Evolutionary conservation across 2,888 invertebrate species (phyloP).

Genomic region (Anoplius nigerrimus): DNA sequence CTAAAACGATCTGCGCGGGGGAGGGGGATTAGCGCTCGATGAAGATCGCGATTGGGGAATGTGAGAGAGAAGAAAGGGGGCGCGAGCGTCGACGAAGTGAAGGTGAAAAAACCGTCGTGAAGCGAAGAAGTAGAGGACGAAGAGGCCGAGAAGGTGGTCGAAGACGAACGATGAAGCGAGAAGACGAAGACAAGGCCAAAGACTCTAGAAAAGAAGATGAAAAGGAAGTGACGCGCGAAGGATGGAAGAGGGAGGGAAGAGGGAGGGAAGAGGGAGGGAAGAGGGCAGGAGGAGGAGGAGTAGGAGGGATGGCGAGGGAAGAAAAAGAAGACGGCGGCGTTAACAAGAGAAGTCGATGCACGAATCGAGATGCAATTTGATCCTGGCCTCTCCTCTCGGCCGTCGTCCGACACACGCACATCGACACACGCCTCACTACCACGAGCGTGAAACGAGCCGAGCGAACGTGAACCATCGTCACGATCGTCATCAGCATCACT

Average conservation of each 20-base stretch:
- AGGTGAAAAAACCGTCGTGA: too few relatives aligned
- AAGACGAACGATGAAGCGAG: conserved; percentile 3
- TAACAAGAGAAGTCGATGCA: conserved; percentile 69
- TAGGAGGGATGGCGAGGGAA: conserved; percentile 33
- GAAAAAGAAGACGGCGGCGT: conserved; percentile 42
- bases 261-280: conserved; percentile 11
- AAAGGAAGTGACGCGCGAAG: conserved; percentile 4
- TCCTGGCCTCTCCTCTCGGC: conserved; percentile 50
- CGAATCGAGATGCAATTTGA: conserved; percentile 69
- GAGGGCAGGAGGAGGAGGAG: conserved; percentile 32
- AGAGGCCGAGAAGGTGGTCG: too few relatives aligned
- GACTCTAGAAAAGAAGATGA: conserved; percentile 25
- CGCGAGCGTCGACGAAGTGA: too few relatives aligned
- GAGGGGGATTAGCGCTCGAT: too few relatives aligned
- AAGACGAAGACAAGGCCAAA: conserved; percentile 2
- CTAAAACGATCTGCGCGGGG: too few relatives aligned
- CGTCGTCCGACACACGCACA: conserved; percentile 8
- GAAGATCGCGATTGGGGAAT: too few relatives aligned
- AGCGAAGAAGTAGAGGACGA: too few relatives aligned
- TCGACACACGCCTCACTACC: conserved; percentile 25
- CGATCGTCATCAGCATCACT: conserved; percentile 1
- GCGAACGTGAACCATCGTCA: conserved; percentile 1
- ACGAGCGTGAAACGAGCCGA: conserved; percentile 11
- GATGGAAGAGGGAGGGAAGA: not conserved
- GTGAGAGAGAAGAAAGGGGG: too few relatives aligned